phyloP scores from a whole-genome alignment of 2,113 vertebrate genomes.

The Eurypyga helias region DNA sequence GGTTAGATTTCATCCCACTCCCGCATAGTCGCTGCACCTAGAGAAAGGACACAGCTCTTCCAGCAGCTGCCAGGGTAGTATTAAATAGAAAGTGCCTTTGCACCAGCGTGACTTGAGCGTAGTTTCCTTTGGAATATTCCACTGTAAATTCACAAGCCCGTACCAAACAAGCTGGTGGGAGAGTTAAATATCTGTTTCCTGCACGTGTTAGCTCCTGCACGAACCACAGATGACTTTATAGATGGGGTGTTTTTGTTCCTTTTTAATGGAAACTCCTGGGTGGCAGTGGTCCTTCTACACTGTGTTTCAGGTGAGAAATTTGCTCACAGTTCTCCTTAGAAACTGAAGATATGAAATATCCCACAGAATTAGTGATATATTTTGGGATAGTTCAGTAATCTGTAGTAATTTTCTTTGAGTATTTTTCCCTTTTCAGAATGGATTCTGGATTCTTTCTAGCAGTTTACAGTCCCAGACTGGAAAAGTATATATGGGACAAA shows the following conservation, averaged over 20 bases:
- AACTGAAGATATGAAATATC: not conserved
- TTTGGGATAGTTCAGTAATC: not conserved
- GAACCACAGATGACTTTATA: not conserved
- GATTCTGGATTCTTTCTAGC: not conserved
- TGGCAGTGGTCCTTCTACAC: too few relatives aligned
- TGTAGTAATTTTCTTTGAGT: not conserved
- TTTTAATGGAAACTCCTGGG: not conserved
- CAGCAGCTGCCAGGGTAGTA: not conserved
- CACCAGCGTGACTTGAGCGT: accelerated
- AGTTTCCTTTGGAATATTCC: constrained; percentile 25
- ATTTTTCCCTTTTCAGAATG: not conserved
- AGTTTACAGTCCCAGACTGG: not conserved
- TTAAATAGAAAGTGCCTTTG: not conserved
- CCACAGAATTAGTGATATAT: not conserved
- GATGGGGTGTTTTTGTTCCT: not conserved
- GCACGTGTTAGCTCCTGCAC: accelerated
- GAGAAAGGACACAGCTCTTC: not conserved
- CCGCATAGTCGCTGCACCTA: not conserved
- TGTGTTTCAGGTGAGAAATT: not conserved
- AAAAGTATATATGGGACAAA: not conserved
- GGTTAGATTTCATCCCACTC: constrained; percentile 25
- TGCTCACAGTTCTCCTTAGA: not conserved
- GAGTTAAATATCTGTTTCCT: not conserved
- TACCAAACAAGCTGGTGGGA: not conserved
- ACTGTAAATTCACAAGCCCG: not conserved